Percentiles rank a stretch among this genome's conserved stretches.
phyloP scores from a whole-genome alignment of 1,140 invertebrate species.

The Brevipalpus yothersi region DNA sequence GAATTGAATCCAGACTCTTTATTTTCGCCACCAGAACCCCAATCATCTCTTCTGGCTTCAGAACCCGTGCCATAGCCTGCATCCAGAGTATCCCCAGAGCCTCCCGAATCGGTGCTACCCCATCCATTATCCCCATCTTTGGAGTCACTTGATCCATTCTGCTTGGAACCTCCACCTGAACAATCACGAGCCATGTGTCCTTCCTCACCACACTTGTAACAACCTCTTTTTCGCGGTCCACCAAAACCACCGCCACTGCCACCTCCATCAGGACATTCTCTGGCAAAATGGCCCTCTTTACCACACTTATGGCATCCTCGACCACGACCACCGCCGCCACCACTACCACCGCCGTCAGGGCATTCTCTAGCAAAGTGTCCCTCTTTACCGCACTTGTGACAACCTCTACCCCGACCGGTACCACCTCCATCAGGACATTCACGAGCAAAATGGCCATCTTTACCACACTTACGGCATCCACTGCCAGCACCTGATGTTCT shows the following conservation, averaged over 20 bases:
- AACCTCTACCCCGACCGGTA: slow-evolving; percentile 7
- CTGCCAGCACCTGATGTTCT: not conserved
- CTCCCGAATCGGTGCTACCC: not conserved
- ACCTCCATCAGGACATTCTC: slow-evolving; percentile 13
- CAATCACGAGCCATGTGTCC: not conserved
- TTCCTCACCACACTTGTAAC: not conserved
- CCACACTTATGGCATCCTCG: slow-evolving; percentile 9
- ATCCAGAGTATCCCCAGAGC: not conserved
- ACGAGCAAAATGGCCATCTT: slow-evolving; percentile 14
- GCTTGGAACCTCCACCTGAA: not conserved
- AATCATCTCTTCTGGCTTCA: not conserved
- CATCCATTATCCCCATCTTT: not conserved
- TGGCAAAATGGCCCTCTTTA: slow-evolving; percentile 13
- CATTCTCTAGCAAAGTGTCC: slow-evolving; percentile 15
- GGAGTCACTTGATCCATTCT: not conserved
- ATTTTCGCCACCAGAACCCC: not conserved
- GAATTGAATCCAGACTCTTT: too few relatives aligned
- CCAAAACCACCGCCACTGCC: not conserved
- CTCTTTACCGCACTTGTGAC: slow-evolving; percentile 12
- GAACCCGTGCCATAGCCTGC: not conserved
- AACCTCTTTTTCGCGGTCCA: not conserved
- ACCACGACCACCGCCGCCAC: not conserved
- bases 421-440: slow-evolving; percentile 12
- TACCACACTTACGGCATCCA: slow-evolving; percentile 11
- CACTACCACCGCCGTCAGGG: slow-evolving; percentile 2